Evolutionary conservation across 2,888 invertebrate species (phyloP).

Genomic region (Oxycera nigricornis): DNA sequence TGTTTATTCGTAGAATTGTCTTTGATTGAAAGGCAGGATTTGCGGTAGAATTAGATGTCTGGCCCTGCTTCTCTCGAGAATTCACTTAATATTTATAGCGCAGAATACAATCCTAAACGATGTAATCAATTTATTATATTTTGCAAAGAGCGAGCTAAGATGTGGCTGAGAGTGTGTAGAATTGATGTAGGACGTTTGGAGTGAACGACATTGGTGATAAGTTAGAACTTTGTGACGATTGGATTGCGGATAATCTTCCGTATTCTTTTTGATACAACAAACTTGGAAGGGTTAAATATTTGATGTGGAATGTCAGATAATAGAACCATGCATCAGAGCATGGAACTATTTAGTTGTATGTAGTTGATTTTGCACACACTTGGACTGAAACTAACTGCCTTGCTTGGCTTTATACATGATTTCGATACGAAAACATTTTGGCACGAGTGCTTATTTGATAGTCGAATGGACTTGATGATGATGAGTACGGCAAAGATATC

Average conservation of each 20-base stretch:
- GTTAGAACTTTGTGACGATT: background rate
- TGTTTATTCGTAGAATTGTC: conserved; percentile 35
- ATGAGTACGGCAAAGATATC: too few species aligned
- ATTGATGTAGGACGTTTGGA: background rate
- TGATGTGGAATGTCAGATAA: background rate
- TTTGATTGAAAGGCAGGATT: conserved; percentile 39
- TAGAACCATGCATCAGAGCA: background rate
- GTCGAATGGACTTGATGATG: too few species aligned
- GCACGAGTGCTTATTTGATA: too few species aligned
- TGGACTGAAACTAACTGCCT: too few species aligned
- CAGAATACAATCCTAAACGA: conserved; percentile 35
- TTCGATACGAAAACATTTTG: too few species aligned
- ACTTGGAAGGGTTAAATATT: background rate
- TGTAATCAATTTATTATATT: conserved; percentile 36
- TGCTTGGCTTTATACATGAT: too few species aligned
- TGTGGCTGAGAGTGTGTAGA: background rate
- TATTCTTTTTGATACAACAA: background rate
- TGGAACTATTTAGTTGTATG: too few species aligned
- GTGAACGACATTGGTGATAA: background rate
- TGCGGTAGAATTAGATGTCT: conserved; percentile 30
- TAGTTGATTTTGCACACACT: too few species aligned
- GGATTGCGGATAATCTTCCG: background rate
- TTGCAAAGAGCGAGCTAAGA: background rate
- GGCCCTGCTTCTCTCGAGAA: conserved; percentile 4
- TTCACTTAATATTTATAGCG: conserved; percentile 29